These are phyloP conservation scores for Perca schrenkii DNA, from an alignment of 2,113 vertebrate genomes.

Conservation along the genomic window DNA sequence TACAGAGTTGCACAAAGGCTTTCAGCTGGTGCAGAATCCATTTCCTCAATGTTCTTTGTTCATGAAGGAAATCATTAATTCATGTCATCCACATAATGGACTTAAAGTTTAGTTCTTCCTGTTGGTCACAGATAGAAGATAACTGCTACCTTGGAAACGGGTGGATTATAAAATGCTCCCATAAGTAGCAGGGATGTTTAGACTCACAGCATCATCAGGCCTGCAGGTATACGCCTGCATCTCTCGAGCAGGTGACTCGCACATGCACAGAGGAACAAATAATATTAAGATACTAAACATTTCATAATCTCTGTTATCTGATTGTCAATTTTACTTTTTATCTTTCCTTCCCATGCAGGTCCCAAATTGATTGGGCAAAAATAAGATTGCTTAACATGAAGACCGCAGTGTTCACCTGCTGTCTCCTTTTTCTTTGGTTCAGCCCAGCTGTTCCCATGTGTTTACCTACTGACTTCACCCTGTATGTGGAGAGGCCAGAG, in stretches of 20 bases:
- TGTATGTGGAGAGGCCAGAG: conserved; percentile 91
- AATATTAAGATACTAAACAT: neutral
- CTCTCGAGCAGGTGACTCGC: conserved; percentile 47
- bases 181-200: conserved; percentile 70
- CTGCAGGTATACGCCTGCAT: conserved; percentile 1
- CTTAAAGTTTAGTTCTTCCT: conserved; percentile 18
- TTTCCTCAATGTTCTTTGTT: neutral
- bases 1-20: neutral
- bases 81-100: conserved; percentile 70
- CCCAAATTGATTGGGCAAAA: neutral
- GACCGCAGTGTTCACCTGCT: conserved; percentile 78
- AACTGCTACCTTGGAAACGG: conserved; percentile 44
- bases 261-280: neutral
- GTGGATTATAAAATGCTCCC: conserved; percentile 41
- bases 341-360: conserved; percentile 37
- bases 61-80: conserved; percentile 54
- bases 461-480: conserved; percentile 89
- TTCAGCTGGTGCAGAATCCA: neutral
- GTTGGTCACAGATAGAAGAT: conserved; percentile 63
- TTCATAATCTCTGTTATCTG: neutral
- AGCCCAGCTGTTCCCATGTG: conserved; percentile 87
- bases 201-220: conserved; percentile 31
- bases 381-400: conserved; percentile 82
- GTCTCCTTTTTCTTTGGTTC: conserved; percentile 87
- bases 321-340: conserved; percentile 5